Percentiles rank a stretch among this genome's conserved stretches.
These are phyloP conservation scores for Protomyctophum bolini DNA, from an alignment of 2,113 vertebrate genomes.

Conservation along the genomic window DNA sequence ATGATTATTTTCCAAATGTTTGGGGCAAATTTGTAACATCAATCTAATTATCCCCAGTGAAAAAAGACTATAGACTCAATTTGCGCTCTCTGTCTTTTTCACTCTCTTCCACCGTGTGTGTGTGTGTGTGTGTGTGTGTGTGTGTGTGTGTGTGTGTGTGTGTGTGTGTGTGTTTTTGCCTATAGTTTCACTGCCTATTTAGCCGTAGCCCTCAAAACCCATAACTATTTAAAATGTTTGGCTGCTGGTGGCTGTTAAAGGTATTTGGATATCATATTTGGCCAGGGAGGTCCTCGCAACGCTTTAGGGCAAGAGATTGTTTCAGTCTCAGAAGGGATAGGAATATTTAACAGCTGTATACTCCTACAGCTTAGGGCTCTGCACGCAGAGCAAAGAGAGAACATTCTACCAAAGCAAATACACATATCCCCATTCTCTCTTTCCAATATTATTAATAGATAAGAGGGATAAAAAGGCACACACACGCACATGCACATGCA, in stretches of 20 bases:
- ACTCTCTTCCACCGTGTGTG: background rate
- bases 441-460: slow-evolving; percentile 77
- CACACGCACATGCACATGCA: slow-evolving; percentile 20
- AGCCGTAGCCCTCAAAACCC: slow-evolving; percentile 2
- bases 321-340: slow-evolving; percentile 63
- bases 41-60: slow-evolving; percentile 32
- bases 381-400: slow-evolving; percentile 48
- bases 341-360: slow-evolving; percentile 72
- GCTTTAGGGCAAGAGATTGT: slow-evolving; percentile 71
- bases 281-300: slow-evolving; percentile 68
- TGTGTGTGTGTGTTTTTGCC: background rate
- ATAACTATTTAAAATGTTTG: background rate
- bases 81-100: slow-evolving; percentile 7
- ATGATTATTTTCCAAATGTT: slow-evolving; percentile 41
- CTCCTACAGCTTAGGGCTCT: slow-evolving; percentile 73
- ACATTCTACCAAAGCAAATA: slow-evolving; percentile 69
- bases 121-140: background rate
- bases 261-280: slow-evolving; percentile 63
- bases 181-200: too few species aligned
- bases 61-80: slow-evolving; percentile 9
- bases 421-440: slow-evolving; percentile 48
- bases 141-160: slow-evolving; percentile 2
- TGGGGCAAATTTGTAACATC: slow-evolving; percentile 36
- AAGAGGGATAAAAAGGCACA: slow-evolving; percentile 62
- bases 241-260: slow-evolving; percentile 44